A percentile compares a stretch with the other conserved stretches of the same genome.
Conservation (phyloP, 2,113 vertebrate species). For the Cynopterus brachyotis region DNA sequence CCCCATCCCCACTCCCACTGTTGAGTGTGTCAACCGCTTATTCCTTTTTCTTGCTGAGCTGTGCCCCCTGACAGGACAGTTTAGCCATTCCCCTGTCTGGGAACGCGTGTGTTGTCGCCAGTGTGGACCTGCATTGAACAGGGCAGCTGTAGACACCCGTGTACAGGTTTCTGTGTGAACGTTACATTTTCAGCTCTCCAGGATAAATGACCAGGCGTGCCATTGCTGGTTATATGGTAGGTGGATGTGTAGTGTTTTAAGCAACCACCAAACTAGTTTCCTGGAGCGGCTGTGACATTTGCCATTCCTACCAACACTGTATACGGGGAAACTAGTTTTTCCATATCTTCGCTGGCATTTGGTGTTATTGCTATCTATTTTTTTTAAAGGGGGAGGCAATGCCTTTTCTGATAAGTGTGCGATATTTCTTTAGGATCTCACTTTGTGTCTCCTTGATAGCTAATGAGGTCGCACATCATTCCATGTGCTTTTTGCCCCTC, state of each 20-base stretch:
- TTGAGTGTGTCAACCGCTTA: no score
- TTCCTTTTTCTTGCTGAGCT: not conserved
- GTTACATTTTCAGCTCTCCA: not conserved
- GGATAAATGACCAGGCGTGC: not conserved
- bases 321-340: not conserved
- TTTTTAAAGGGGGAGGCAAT: not conserved
- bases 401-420: not conserved
- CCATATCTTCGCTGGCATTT: not conserved
- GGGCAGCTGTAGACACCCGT: not conserved
- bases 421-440: not conserved
- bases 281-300: not conserved
- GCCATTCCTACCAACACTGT: not conserved
- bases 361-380: not conserved
- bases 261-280: not conserved
- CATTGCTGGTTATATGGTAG: not conserved
- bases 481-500: not conserved
- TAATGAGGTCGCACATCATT: not conserved
- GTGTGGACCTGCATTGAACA: no score
- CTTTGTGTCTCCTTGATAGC: not conserved
- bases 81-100: not conserved
- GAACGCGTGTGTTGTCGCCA: not conserved
- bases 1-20: no score
- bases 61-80: accelerated
- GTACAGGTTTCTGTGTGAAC: not conserved
- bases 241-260: not conserved